A percentile compares a stretch with the other conserved stretches of the same genome.
These are phyloP conservation scores for Leptinotarsa tumamoca DNA, from an alignment of 2,888 invertebrate species.

Conservation along the genomic window DNA sequence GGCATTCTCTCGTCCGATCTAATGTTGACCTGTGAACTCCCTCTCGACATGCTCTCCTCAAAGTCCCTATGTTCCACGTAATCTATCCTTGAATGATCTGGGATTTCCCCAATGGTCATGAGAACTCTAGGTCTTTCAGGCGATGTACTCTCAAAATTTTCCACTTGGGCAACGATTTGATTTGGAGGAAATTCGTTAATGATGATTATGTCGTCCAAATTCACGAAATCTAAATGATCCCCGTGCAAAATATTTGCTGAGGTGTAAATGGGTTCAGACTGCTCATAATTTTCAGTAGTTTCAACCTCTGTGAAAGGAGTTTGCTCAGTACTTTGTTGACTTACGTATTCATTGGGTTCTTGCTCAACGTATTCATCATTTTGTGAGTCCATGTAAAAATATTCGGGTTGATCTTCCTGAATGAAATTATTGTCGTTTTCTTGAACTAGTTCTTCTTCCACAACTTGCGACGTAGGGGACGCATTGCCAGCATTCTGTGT, in stretches of 20 bases:
- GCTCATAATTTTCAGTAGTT: constrained; percentile 47
- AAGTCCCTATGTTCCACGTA: constrained; percentile 60
- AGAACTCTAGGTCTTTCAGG: constrained; percentile 59
- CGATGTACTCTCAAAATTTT: constrained; percentile 59
- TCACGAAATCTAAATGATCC: constrained; percentile 65
- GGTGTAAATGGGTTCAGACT: constrained; percentile 56
- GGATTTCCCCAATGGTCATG: constrained; percentile 62
- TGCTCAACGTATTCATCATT: constrained; percentile 30
- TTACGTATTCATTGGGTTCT: constrained; percentile 21
- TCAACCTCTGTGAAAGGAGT: constrained; percentile 40
- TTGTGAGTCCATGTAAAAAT: constrained; percentile 41
- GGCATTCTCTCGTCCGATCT: constrained; percentile 90
- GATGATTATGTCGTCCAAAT: constrained; percentile 68
- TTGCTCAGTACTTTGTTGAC: constrained; percentile 30
- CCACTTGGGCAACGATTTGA: constrained; percentile 60
- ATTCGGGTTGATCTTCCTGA: constrained; percentile 45
- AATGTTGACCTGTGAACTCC: constrained; percentile 80
- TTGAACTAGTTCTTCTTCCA: constrained; percentile 34
- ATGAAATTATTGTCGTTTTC: constrained; percentile 40
- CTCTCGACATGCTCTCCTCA: constrained; percentile 62
- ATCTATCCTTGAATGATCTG: constrained; percentile 46
- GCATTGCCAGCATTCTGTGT: constrained; percentile 52
- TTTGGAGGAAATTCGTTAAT: constrained; percentile 61
- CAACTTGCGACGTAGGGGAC: constrained; percentile 40
- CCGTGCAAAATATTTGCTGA: constrained; percentile 57